Evolutionary conservation across 2,113 vertebrate genomes (phyloP), one percentile per base, ranked within the genome.

Genomic region (Rhombomys opimus): DNA sequence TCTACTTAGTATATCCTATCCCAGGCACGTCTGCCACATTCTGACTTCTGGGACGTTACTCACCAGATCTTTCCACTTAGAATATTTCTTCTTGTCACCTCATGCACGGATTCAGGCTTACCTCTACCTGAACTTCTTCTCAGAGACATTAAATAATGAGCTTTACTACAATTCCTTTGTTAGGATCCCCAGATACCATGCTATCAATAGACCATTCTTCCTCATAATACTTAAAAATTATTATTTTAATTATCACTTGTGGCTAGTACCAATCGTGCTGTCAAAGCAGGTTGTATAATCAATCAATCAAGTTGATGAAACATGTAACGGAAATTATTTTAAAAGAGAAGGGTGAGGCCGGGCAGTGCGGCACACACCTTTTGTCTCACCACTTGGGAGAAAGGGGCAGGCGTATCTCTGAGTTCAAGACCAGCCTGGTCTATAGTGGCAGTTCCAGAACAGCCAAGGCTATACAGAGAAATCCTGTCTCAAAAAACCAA

Each of bases 91-190:
- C 14, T 38, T 87, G 41, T 75, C 78, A 30, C 30, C 23, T 52
- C 20, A 70, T 25, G 82, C 57, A 95, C 38, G 78, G 35, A 91
- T 86, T 94, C 81, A 75, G 23, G 38, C 52, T 82, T n/a, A 84
- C 10, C 27, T 91, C 46, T 84, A 54, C 10, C 22, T 84, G 50
- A 96, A 7, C 70, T 63, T 89, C 65, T 54, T 89, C 80, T 73
- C 57, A 94, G 38, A 91, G 20, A 32, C 91, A 90, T n/a, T 72
- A 80, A 96, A 96, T 70, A 68, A 82, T 87, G 5, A 81, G 50
- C 61, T 13, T 46, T 22, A 32, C 30, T 87, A 22, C 22, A 84
- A 65, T 50, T 90, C 25, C 82, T 87, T 80, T 65, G n/a, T 87
- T 76, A 59, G 82, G 94, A 70, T 41, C 27, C 9, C 32, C 9